phyloP scores from a whole-genome alignment of 2,113 vertebrate species.

The Menidia beryllina region DNA sequence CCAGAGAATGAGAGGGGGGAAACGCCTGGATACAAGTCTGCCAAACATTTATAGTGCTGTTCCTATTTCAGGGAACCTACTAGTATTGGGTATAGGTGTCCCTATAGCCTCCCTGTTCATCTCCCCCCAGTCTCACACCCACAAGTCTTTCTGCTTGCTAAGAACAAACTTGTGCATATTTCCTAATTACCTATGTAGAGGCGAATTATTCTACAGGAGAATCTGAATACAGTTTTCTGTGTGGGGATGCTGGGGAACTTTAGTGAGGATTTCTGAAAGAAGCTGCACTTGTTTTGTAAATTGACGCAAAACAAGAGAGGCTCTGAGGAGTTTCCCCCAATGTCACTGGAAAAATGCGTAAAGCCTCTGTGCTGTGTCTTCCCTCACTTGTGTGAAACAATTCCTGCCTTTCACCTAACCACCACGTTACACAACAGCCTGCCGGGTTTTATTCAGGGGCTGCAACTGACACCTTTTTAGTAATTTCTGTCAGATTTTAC shows the following conservation, averaged over 20 bases:
- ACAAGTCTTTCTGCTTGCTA: constrained; percentile 13
- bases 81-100: constrained; percentile 46
- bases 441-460: background rate
- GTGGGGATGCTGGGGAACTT: constrained; percentile 9
- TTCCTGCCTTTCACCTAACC: constrained; percentile 12
- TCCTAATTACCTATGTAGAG: constrained; percentile 7
- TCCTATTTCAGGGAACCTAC: constrained; percentile 38
- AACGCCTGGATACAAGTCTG: background rate
- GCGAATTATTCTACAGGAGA: background rate
- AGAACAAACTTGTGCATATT: constrained; percentile 31
- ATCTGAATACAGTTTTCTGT: background rate
- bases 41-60: constrained; percentile 22
- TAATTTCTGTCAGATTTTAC: constrained; percentile 21
- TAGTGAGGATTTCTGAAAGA: constrained; percentile 29
- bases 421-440: background rate
- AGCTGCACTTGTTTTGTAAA: constrained; percentile 28
- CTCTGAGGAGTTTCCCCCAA: constrained; percentile 20
- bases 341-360: constrained; percentile 14
- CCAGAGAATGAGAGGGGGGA: constrained; percentile 27
- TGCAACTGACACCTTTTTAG: constrained; percentile 19
- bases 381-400: constrained; percentile 6
- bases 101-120: constrained; percentile 56
- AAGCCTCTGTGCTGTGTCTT: constrained; percentile 1
- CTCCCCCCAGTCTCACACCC: constrained; percentile 35
- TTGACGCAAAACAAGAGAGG: constrained; percentile 11